Conservation (phyloP, 2,888 invertebrate species). For the Trissolcus brochymenae region DNA sequence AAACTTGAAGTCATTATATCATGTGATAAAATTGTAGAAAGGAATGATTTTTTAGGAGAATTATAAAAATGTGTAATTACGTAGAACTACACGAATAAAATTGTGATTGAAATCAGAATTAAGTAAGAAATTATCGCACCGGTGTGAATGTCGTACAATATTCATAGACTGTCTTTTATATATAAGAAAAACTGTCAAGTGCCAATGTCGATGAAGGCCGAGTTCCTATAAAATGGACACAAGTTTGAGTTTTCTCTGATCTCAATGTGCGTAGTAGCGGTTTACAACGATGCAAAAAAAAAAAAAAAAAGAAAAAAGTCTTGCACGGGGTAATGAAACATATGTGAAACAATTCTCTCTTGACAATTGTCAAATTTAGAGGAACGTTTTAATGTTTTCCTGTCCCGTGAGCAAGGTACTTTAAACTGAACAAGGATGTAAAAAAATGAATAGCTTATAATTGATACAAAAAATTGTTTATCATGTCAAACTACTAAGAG, state of each 20-base stretch:
- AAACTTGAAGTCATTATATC: too few species aligned
- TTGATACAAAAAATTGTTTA: slow-evolving; percentile 1
- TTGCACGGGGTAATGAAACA: neutral
- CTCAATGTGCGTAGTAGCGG: slow-evolving; percentile 69
- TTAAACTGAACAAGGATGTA: slow-evolving; percentile 65
- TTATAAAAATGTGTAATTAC: too few species aligned
- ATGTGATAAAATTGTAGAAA: too few species aligned
- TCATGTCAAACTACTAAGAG: neutral
- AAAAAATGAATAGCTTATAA: slow-evolving; percentile 59
- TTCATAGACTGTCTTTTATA: too few species aligned
- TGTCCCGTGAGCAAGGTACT: neutral
- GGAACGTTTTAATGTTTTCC: neutral
- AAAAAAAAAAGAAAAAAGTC: slow-evolving; percentile 61
- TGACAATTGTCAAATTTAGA: neutral
- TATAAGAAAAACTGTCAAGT: slow-evolving; percentile 27
- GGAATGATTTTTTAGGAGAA: too few species aligned
- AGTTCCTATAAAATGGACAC: slow-evolving; percentile 55
- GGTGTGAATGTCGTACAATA: too few species aligned
- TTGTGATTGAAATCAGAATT: too few species aligned
- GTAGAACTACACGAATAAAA: too few species aligned
- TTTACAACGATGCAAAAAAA: slow-evolving; percentile 53
- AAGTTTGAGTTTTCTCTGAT: slow-evolving; percentile 74
- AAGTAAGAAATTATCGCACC: too few species aligned
- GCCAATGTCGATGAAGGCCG: slow-evolving; percentile 53
- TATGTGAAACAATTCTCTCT: neutral